phyloP scores from a whole-genome alignment of 2,113 vertebrate genomes.

The Plotosus lineatus region DNA sequence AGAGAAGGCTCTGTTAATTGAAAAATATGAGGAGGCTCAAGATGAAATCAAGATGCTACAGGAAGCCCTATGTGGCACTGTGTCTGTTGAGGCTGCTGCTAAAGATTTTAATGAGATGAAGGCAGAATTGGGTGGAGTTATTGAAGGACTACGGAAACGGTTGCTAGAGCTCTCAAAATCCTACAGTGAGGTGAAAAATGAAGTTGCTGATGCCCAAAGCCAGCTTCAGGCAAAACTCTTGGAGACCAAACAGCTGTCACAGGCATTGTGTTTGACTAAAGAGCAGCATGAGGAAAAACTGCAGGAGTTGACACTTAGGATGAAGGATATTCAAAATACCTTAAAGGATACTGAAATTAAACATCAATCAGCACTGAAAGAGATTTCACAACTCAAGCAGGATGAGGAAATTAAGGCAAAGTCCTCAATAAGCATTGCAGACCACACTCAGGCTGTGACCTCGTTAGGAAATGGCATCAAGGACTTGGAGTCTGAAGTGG shows the following conservation, averaged over 20 bases:
- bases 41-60: conserved; percentile 87
- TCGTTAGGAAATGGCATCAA: conserved; percentile 79
- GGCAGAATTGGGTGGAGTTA: conserved; percentile 73
- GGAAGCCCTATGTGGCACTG: conserved; percentile 80
- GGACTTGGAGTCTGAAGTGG: conserved; percentile 79
- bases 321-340: conserved; percentile 66
- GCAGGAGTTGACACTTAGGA: conserved; percentile 58
- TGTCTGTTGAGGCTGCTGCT: conserved; percentile 73
- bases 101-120: conserved; percentile 84
- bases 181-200: conserved; percentile 87
- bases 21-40: conserved; percentile 84
- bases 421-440: conserved; percentile 77
- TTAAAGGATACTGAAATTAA: conserved; percentile 77
- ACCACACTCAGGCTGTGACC: conserved; percentile 84
- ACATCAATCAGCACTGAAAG: conserved; percentile 70
- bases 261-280: conserved; percentile 59
- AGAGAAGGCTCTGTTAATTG: conserved; percentile 78
- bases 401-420: conserved; percentile 82
- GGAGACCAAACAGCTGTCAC: conserved; percentile 59
- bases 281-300: conserved; percentile 76
- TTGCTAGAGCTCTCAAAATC: conserved; percentile 84
- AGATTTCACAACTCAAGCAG: conserved; percentile 77
- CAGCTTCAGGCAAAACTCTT: conserved; percentile 59
- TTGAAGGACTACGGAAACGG: conserved; percentile 84
- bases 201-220: conserved; percentile 77